Conservation (phyloP, 2,113 vertebrate species). For the Phalacrocorax brasilianus region DNA sequence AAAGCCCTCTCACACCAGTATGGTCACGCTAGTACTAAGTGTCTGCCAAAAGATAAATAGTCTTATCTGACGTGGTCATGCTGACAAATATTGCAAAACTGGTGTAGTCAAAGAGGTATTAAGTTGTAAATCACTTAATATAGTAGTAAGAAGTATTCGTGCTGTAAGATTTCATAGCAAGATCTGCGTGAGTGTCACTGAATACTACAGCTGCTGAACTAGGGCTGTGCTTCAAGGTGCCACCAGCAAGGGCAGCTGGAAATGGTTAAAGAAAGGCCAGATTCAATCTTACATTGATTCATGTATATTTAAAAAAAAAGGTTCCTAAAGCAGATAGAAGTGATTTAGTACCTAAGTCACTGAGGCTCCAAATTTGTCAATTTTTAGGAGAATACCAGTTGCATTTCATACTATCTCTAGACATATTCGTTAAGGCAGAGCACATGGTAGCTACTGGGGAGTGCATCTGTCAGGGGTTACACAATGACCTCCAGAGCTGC, state of each 20-base stretch:
- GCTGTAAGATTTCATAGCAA: background rate
- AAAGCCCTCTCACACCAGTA: background rate
- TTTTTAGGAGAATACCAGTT: background rate
- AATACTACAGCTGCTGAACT: background rate
- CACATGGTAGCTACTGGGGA: background rate
- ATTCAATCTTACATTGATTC: background rate
- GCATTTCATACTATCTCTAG: background rate
- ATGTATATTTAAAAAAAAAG: background rate
- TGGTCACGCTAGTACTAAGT: background rate
- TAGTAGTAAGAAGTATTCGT: background rate
- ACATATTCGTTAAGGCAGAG: background rate
- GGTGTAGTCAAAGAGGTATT: background rate
- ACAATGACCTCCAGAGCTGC: background rate
- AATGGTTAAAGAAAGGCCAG: background rate
- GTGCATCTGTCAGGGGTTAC: background rate
- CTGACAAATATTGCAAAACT: background rate
- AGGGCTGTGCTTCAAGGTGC: background rate
- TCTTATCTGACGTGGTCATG: background rate
- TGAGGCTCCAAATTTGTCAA: background rate
- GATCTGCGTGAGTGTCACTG: background rate
- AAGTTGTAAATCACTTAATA: background rate
- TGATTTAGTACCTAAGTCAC: background rate
- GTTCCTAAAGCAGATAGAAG: background rate
- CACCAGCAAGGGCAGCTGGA: background rate
- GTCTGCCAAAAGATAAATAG: background rate